Evolutionary conservation across 2,888 invertebrate species (phyloP).

Genomic region (Podabrus alpinus): DNA sequence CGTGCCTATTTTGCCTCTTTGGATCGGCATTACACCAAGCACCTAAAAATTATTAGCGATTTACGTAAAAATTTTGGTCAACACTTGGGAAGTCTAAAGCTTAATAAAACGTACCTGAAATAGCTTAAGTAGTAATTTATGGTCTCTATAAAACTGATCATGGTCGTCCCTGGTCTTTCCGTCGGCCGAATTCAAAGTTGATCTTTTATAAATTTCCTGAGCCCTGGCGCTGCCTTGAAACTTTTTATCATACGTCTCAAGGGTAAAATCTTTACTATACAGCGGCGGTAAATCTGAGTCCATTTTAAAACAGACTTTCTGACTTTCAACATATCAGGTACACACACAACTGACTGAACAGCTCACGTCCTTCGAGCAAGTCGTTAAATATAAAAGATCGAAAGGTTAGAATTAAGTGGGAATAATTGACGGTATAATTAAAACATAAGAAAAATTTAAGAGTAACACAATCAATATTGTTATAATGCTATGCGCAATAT

Average conservation of each 20-base stretch:
- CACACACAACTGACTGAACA: background rate
- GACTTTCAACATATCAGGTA: slow-evolving; percentile 2
- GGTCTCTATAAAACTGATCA: slow-evolving; percentile 71
- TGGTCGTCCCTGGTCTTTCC: slow-evolving; percentile 65
- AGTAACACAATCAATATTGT: background rate
- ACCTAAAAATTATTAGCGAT: too few species aligned
- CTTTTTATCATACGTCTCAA: slow-evolving; percentile 12
- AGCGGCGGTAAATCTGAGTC: slow-evolving; percentile 13
- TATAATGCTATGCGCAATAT: background rate
- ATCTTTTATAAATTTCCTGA: slow-evolving; percentile 52
- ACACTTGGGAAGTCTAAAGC: background rate
- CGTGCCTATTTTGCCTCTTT: slow-evolving; percentile 52
- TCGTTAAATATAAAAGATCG: background rate
- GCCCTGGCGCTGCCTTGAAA: slow-evolving; percentile 46
- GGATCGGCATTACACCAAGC: slow-evolving; percentile 69
- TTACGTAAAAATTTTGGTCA: too few species aligned
- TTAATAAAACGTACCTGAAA: slow-evolving; percentile 55
- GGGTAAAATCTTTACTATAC: slow-evolving; percentile 17
- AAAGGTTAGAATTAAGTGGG: slow-evolving; percentile 6
- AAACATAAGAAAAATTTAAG: background rate
- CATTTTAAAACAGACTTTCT: slow-evolving; percentile 7
- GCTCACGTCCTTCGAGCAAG: background rate
- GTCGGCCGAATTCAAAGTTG: slow-evolving; percentile 61
- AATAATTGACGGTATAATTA: background rate
- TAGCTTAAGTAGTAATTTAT: slow-evolving; percentile 65